phyloP scores from a whole-genome alignment of 2,888 invertebrate genomes.

The Polymixis flavicincta region DNA sequence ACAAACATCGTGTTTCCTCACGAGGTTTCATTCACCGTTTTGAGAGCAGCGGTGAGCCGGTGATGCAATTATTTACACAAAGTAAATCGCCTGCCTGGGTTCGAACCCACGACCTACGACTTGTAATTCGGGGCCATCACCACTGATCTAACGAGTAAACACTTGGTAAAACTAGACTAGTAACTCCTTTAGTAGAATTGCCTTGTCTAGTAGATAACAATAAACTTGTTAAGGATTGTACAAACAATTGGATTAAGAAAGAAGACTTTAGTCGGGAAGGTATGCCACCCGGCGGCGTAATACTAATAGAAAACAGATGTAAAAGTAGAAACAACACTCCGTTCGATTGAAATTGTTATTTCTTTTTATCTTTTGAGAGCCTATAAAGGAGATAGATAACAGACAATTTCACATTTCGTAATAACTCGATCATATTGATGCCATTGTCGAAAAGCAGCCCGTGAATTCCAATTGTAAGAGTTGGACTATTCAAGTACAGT shows the following conservation, averaged over 20 bases:
- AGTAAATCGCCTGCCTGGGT: too few relatives aligned
- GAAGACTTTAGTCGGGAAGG: conserved; percentile 27
- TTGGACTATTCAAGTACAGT: neutral
- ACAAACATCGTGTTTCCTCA: too few relatives aligned
- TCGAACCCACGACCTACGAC: too few relatives aligned
- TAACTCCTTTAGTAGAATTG: conserved; percentile 32
- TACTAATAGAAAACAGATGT: conserved; percentile 34
- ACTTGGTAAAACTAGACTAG: too few relatives aligned
- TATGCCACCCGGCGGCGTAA: conserved; percentile 30
- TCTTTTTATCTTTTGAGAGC: conserved; percentile 18
- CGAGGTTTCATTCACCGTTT: too few relatives aligned
- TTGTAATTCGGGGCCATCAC: too few relatives aligned
- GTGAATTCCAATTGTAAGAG: neutral
- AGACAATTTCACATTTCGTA: conserved; percentile 13
- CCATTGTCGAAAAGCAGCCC: conserved; percentile 6
- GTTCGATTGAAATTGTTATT: conserved; percentile 34
- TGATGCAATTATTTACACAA: too few relatives aligned
- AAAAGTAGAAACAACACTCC: conserved; percentile 23
- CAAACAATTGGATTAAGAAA: conserved; percentile 58
- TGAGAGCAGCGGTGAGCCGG: too few relatives aligned
- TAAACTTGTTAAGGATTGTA: conserved; percentile 40
- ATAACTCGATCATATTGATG: conserved; percentile 11
- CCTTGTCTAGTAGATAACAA: conserved; percentile 36
- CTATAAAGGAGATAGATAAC: neutral
- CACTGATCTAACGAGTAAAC: neutral